A percentile compares a stretch with the other conserved stretches of the same genome.
Evolutionary conservation across 2,113 vertebrate species (phyloP).

Genomic region (Orthonyx spaldingii): DNA sequence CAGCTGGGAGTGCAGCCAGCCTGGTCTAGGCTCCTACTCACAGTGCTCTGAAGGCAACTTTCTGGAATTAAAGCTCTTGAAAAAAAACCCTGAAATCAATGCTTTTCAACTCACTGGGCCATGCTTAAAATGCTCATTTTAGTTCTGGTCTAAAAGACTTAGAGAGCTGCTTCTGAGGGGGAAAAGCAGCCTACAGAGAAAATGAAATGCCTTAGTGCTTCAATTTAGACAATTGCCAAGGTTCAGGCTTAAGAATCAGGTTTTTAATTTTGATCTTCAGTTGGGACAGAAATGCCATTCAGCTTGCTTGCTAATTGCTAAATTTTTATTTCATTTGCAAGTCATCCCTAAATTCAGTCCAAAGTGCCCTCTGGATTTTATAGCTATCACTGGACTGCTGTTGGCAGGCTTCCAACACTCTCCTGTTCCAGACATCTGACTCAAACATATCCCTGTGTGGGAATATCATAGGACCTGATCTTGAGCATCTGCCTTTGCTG

Average conservation of each 20-base stretch:
- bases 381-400: neutral
- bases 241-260: neutral
- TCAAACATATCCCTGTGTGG: accelerated
- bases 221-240: neutral
- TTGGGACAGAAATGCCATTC: neutral
- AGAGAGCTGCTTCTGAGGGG: neutral
- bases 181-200: neutral
- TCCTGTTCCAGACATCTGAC: neutral
- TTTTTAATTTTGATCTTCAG: neutral
- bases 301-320: neutral
- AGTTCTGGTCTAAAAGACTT: neutral
- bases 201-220: neutral
- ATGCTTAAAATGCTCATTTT: neutral
- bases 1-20: neutral
- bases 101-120: neutral
- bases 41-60: neutral
- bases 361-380: neutral
- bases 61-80: neutral
- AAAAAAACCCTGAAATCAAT: neutral
- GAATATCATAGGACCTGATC: neutral
- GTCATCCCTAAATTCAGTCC: neutral
- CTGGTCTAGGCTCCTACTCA: neutral
- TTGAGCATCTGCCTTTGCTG: neutral
- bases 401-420: neutral
- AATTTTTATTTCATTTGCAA: neutral